phyloP scores from a whole-genome alignment of 2,888 invertebrate species.

The Balanococcus diminutus region DNA sequence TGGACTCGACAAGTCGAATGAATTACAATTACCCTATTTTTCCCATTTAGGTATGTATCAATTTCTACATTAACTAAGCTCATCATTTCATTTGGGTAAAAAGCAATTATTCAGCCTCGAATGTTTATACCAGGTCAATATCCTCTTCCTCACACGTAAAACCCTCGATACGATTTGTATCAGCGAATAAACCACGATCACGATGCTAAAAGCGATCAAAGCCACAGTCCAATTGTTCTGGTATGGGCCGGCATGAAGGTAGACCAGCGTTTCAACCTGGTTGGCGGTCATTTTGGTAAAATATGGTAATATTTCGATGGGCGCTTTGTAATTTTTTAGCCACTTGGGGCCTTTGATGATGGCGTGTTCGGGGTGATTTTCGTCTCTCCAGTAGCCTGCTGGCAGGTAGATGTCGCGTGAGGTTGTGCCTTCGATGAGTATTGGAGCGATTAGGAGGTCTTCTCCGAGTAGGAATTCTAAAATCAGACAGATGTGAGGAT shows the following conservation, averaged over 20 bases:
- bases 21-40: background rate
- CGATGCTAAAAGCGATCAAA: background rate
- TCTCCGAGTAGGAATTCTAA: slow-evolving; percentile 82
- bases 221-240: background rate
- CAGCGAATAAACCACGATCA: background rate
- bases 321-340: slow-evolving; percentile 71
- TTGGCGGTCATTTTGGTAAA: slow-evolving; percentile 63
- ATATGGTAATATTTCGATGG: slow-evolving; percentile 72
- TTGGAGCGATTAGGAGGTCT: slow-evolving; percentile 77
- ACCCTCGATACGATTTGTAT: background rate
- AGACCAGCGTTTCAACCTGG: background rate
- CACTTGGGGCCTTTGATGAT: slow-evolving; percentile 68
- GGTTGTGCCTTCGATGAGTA: slow-evolving; percentile 69
- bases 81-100: background rate
- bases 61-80: background rate
- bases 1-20: no score
- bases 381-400: slow-evolving; percentile 73
- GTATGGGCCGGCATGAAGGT: background rate
- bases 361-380: slow-evolving; percentile 56
- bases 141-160: background rate
- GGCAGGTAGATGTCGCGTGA: slow-evolving; percentile 78
- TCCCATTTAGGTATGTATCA: background rate
- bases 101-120: background rate
- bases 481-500: no score
- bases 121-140: background rate